Evolutionary conservation across 2,797 vertebrate species (phyloP).

Genomic region (Danio aesculapii): DNA sequence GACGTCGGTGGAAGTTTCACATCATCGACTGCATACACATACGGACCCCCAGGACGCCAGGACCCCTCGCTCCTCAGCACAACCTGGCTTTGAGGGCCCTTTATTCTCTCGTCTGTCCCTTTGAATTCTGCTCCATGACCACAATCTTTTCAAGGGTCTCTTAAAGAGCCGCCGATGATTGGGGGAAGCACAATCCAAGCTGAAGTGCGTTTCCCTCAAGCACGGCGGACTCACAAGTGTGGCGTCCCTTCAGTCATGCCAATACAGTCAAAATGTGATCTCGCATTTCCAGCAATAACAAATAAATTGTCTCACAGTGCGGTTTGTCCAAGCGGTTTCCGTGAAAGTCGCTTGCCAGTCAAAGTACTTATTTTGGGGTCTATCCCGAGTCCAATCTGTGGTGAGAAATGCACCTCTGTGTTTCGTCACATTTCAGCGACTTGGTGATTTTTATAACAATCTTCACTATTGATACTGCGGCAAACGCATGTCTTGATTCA

Average conservation of each 20-base stretch:
- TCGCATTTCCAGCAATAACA: conserved; percentile 45
- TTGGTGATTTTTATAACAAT: conserved; percentile 45
- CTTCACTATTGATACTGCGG: neutral
- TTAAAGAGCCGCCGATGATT: conserved; percentile 57
- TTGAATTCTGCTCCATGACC: conserved; percentile 76
- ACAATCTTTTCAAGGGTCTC: conserved; percentile 70
- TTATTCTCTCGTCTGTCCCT: conserved; percentile 77
- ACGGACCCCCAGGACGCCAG: conserved; percentile 37
- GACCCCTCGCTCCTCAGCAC: conserved; percentile 43
- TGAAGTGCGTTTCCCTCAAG: conserved; percentile 58
- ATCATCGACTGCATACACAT: conserved; percentile 37
- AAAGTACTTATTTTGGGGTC: conserved; percentile 53
- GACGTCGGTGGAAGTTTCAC: conserved; percentile 52
- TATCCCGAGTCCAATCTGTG: conserved; percentile 70
- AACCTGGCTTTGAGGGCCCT: conserved; percentile 60
- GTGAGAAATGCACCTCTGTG: conserved; percentile 71
- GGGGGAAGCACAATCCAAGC: conserved; percentile 55
- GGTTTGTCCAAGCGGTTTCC: conserved; percentile 28
- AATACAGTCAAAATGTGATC: conserved; percentile 43
- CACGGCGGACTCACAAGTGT: conserved; percentile 47
- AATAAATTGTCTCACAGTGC: conserved; percentile 41
- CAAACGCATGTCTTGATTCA: neutral
- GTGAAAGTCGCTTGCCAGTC: conserved; percentile 27
- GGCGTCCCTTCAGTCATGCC: conserved; percentile 38
- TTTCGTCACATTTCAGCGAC: conserved; percentile 75